phyloP scores from a whole-genome alignment of 2,113 vertebrate species.

The Leuciscus idus region DNA sequence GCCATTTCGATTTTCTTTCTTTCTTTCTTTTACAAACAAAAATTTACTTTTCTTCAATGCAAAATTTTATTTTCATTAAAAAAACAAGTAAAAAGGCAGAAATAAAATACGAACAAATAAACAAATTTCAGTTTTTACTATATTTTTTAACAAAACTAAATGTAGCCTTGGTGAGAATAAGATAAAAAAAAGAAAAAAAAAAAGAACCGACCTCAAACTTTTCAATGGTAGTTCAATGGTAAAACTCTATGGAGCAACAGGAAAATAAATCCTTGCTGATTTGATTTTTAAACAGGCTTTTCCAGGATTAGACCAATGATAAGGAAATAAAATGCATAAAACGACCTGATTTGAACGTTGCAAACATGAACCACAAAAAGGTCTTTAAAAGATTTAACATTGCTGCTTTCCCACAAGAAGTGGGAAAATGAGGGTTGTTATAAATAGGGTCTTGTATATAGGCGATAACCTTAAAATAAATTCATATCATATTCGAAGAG shows the following conservation, averaged over 20 bases:
- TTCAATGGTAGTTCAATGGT: background rate
- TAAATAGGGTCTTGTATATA: background rate
- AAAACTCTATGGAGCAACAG: background rate
- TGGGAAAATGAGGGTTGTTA: conserved; percentile 1
- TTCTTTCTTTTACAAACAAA: too few relatives aligned
- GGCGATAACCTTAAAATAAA: conserved; percentile 14
- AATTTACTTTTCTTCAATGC: too few relatives aligned
- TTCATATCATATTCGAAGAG: conserved; percentile 16
- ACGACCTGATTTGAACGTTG: background rate
- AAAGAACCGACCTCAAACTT: background rate
- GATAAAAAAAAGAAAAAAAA: too few relatives aligned
- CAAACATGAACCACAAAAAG: background rate
- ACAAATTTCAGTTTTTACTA: too few relatives aligned
- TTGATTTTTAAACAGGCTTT: background rate
- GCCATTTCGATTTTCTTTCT: too few relatives aligned
- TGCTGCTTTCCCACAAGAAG: background rate
- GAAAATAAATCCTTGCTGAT: conserved; percentile 1
- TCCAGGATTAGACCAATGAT: conserved; percentile 1
- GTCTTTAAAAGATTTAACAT: conserved; percentile 19
- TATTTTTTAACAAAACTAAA: too few relatives aligned
- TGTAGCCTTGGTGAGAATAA: too few relatives aligned
- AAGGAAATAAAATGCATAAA: background rate
- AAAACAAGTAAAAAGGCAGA: too few relatives aligned
- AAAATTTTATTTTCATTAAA: too few relatives aligned
- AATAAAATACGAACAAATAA: too few relatives aligned